Base-by-base conservation (phyloP, 2,113 vertebrate species). In the Gobius niger region DNA sequence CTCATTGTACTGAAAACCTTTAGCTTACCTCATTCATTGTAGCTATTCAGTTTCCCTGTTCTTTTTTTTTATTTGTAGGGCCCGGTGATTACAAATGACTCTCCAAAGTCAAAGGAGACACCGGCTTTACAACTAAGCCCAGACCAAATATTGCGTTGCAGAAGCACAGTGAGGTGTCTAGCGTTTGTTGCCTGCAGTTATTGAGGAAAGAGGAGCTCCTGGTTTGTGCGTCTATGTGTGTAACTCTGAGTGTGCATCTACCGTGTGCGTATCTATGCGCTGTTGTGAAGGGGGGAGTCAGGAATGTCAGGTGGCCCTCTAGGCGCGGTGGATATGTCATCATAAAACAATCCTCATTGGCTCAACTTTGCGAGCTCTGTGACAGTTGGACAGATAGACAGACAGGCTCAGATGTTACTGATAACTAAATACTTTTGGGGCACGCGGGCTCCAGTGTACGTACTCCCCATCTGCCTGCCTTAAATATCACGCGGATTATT, bases 281-380 rank as follows among this genome's bases (percentile, higher is more conserved):
- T 60, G 66, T 67, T 64, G 64, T 47, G 42, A 18, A 42, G 64
- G 73, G 80, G 76, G 87, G 78, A 79, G 87, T 82, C 76, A 82
- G 92, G 91, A 93, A 93, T 94, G 90, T 92, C 88, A 91, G 92
- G 90, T 93, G 91, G 89, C 88, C 92, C 91, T 93, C 73, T 85
- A 82, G 92, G 92, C 92, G 40, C 84, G 87, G 87, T 81, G 85
- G 87, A 91, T 91, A 90, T 93, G 90, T 92, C 88, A 92, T 92
- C 90, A 91, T 93, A 92, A 91, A 91, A 91, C 88, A 89, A 91
- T 89, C 85, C 82, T 78, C 82, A 76, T 64, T 75, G 87, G 82
- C 82, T 90, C 84, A 83, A 63, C 71, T 83, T 66, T 0, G 19
- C 64, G 18, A 90, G 78, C 78, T 88, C 85, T 90, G 80, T 78